Evolutionary conservation across 2,113 vertebrate species (phyloP).

Genomic region (Charadrius vociferus): DNA sequence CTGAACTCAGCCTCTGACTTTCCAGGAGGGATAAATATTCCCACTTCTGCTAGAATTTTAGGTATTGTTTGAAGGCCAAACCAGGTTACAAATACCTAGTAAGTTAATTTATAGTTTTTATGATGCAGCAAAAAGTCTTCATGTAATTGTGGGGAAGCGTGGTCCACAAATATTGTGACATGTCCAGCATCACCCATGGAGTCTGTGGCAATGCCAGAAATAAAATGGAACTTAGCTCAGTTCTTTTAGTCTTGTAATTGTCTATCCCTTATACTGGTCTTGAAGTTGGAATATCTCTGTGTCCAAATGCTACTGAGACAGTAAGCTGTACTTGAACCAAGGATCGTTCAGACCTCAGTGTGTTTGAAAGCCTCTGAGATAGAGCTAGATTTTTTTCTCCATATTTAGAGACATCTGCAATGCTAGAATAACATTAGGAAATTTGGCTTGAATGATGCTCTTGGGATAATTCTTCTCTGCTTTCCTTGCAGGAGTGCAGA

Average conservation of each 20-base stretch:
- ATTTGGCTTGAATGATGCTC: background rate
- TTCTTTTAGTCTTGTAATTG: background rate
- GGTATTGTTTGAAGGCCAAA: background rate
- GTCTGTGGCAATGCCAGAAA: background rate
- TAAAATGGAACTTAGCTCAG: background rate
- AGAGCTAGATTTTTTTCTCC: background rate
- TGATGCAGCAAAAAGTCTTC: background rate
- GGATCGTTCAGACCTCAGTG: background rate
- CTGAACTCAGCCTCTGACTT: background rate
- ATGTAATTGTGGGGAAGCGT: background rate
- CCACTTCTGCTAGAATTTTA: background rate
- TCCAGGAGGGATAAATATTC: background rate
- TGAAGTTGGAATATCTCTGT: background rate
- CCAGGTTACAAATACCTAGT: background rate
- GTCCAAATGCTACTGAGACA: background rate
- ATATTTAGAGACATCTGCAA: background rate
- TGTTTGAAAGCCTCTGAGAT: background rate
- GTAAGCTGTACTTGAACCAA: background rate
- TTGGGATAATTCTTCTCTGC: background rate
- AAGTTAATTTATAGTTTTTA: background rate
- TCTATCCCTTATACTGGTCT: background rate
- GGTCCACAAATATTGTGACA: background rate
- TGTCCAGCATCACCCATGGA: background rate
- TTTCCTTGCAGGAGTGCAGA: constrained; percentile 82
- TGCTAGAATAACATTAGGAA: background rate